Percentiles rank a stretch among this genome's conserved stretches.
Evolutionary conservation across 2,888 invertebrate species (phyloP).

Genomic region (Zele albiditarsus): DNA sequence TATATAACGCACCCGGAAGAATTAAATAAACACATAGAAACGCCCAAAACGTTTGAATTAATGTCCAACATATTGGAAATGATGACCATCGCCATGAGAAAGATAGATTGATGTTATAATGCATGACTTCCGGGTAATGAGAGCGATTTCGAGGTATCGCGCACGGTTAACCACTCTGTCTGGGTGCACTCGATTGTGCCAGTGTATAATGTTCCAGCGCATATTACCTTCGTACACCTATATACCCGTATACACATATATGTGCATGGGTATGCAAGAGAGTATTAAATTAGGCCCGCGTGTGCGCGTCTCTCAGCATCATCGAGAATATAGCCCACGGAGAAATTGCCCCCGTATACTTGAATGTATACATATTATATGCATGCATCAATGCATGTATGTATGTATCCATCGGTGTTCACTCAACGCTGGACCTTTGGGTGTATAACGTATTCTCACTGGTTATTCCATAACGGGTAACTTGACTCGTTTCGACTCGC

Average conservation of each 20-base stretch:
- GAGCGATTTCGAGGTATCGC: conserved; percentile 17
- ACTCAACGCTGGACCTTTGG: background rate
- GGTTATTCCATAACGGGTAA: conserved; percentile 29
- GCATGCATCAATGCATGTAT: background rate
- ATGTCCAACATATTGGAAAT: conserved; percentile 4
- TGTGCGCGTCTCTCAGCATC: background rate
- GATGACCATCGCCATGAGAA: background rate
- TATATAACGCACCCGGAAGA: background rate
- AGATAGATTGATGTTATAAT: conserved; percentile 22
- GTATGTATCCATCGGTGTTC: background rate
- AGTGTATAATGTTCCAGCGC: background rate
- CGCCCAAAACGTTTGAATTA: background rate
- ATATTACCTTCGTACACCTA: background rate
- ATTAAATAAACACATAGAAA: background rate
- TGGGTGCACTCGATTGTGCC: conserved; percentile 5
- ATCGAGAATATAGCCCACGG: conserved; percentile 16
- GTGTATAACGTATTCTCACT: background rate
- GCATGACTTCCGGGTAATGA: conserved; percentile 21
- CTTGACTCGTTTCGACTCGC: conserved; percentile 18
- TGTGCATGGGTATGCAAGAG: background rate
- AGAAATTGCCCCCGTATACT: conserved; percentile 21
- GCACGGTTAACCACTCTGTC: conserved; percentile 22
- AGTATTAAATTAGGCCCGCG: conserved; percentile 27
- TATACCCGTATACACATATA: background rate
- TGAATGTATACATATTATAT: background rate